Evolutionary conservation across 2,113 vertebrate species (phyloP).

Genomic region (Procavia capensis): DNA sequence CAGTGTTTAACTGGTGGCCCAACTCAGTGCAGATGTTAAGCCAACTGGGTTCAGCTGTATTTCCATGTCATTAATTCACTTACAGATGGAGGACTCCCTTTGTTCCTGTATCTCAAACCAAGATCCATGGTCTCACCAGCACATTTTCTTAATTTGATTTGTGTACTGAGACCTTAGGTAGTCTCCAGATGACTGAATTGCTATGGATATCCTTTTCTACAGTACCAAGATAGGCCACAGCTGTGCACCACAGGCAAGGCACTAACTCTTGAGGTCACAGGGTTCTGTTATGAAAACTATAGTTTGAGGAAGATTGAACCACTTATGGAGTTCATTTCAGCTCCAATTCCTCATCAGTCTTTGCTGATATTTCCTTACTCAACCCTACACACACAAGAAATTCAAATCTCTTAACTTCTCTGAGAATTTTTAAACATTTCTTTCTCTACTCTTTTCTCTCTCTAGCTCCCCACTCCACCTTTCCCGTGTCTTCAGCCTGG

Average conservation of each 20-base stretch:
- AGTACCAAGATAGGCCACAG: background rate
- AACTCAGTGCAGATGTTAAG: background rate
- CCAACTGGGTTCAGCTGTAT: background rate
- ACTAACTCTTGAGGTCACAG: background rate
- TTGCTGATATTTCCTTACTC: background rate
- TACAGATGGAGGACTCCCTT: background rate
- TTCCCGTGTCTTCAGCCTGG: background rate
- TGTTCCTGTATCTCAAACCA: background rate
- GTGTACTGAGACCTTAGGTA: background rate
- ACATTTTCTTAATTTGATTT: background rate
- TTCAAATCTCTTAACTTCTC: background rate
- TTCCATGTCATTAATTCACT: background rate
- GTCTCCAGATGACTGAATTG: background rate
- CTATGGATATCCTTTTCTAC: background rate
- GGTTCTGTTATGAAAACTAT: background rate
- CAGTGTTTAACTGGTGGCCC: background rate
- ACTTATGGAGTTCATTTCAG: background rate
- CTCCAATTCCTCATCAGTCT: background rate
- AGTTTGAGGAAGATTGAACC: background rate
- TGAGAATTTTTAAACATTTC: background rate
- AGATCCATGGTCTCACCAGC: background rate
- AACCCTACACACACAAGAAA: background rate
- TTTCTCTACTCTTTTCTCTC: background rate
- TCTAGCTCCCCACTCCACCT: background rate
- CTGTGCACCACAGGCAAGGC: background rate